Base-by-base conservation (phyloP, 2,888 invertebrate genomes). In the Drosophila aldrichi region DNA sequence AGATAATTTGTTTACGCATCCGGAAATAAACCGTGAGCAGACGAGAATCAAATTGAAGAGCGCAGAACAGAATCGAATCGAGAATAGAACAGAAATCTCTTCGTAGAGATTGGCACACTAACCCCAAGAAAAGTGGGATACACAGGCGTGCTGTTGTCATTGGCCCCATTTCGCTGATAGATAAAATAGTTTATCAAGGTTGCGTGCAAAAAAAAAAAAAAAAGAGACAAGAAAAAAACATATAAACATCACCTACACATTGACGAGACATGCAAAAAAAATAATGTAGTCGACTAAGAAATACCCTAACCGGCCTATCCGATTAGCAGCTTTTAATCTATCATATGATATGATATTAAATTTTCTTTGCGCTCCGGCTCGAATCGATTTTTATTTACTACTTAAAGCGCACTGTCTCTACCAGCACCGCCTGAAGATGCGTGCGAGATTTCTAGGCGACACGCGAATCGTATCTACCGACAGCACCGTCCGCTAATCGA, bases 141-240 rank as follows among this genome's bases (percentile, higher is more conserved):
- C 60, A 54, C 60, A 44, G 41, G 66, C 57, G 0, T 41, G 46
- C 73, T 20, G 49, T 62, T 89, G 82, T 82, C 89, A 88, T 85
- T 89, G 88, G 89, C 90, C 83, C 59, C 89, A 81, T 87, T 89
- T 62, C 59, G 43, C 70, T 74, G 65, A 59, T 88, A 88, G 85
- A 89, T 89, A 85, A 84, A 89, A 85, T 89, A 85, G 85, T 85
- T 85, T 87, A 89, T 83, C 89, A 85, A 85, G 88, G 90, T 89
- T 89, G 58, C 79, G 77, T 54, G 79, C 79, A 60, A 74, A 84
- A 86, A 88, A 74, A 40, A 58, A 73, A 79, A 89, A 25, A 6
- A 25, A 29, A 29, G 8, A 58, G n/a, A n/a, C n/a, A n/a, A n/a
- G n/a, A 74, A 84, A 86, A 88, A 74, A 40, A 60, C n/a, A n/a